Percentiles rank a stretch among this genome's conserved stretches.
These are phyloP conservation scores for Malthinus flaveolus DNA, from an alignment of 2,888 invertebrate species.

Conservation along the genomic window DNA sequence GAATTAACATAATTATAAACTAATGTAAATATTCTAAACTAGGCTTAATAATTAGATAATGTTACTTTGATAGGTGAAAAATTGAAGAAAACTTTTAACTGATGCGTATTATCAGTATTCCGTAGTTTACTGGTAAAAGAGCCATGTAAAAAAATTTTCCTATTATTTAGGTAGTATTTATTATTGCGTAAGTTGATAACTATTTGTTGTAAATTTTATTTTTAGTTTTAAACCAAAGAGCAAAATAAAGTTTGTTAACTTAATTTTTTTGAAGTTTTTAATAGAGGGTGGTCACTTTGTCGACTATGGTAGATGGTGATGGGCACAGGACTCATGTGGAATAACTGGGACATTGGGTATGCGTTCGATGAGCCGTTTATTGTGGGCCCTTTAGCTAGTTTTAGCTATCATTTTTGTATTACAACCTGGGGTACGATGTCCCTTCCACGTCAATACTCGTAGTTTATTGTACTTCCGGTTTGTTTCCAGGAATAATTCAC, in stretches of 20 bases:
- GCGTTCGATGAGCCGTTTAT: too few species aligned
- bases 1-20: too few species aligned
- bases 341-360: too few species aligned
- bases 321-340: too few species aligned
- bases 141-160: slow-evolving; percentile 24
- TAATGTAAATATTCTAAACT: slow-evolving; percentile 47
- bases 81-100: slow-evolving; percentile 14
- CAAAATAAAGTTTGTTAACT: slow-evolving; percentile 37
- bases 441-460: too few species aligned
- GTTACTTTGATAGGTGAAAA: slow-evolving; percentile 30
- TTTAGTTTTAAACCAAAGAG: slow-evolving; percentile 40
- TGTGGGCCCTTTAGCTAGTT: too few species aligned
- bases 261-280: background rate
- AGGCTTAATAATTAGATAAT: slow-evolving; percentile 45
- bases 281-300: too few species aligned
- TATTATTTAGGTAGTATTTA: slow-evolving; percentile 23
- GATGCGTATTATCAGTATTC: slow-evolving; percentile 3
- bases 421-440: too few species aligned
- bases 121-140: slow-evolving; percentile 21
- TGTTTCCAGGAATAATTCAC: too few species aligned
- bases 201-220: slow-evolving; percentile 32
- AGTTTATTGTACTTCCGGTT: too few species aligned
- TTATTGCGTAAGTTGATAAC: slow-evolving; percentile 15
- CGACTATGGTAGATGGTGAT: too few species aligned
- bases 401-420: too few species aligned